Percentiles rank a stretch among this genome's conserved stretches.
Conservation (phyloP, 92 coral and sea anemone genomes). For the Porites lobata region DNA sequence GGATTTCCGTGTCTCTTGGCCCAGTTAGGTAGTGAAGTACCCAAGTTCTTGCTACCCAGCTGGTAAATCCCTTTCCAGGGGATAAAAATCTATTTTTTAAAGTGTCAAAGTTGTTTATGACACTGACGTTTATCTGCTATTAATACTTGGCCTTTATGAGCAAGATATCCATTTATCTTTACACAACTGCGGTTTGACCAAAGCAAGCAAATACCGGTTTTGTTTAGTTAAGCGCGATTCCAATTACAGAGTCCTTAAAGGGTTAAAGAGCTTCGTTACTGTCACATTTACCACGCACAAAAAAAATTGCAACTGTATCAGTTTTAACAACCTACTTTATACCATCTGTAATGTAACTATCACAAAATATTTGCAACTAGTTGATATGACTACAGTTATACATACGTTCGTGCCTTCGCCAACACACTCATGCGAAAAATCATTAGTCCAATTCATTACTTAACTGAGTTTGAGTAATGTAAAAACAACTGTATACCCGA, state of each 20-base stretch:
- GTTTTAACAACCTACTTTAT: too few species aligned
- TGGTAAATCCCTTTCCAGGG: slow-evolving; percentile 6
- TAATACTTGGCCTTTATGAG: neutral
- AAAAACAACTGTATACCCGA: too few species aligned
- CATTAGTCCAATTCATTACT: too few species aligned
- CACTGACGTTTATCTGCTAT: neutral
- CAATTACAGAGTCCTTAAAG: neutral
- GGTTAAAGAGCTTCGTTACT: neutral
- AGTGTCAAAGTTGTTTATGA: neutral
- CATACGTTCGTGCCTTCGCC: too few species aligned
- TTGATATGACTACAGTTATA: too few species aligned
- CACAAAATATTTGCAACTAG: too few species aligned
- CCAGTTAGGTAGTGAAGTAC: neutral
- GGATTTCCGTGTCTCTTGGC: neutral
- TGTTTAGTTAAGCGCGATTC: neutral
- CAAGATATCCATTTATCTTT: neutral
- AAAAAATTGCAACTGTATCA: too few species aligned
- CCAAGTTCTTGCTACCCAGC: neutral
- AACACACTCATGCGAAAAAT: too few species aligned
- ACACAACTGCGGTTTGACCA: neutral
- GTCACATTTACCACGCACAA: neutral
- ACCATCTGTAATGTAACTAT: too few species aligned
- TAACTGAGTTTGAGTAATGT: too few species aligned
- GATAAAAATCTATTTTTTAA: slow-evolving; percentile 6
- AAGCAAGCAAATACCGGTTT: neutral